Conservation (phyloP, 2,113 vertebrate genomes). For the Muntiacus muntjak region DNA sequence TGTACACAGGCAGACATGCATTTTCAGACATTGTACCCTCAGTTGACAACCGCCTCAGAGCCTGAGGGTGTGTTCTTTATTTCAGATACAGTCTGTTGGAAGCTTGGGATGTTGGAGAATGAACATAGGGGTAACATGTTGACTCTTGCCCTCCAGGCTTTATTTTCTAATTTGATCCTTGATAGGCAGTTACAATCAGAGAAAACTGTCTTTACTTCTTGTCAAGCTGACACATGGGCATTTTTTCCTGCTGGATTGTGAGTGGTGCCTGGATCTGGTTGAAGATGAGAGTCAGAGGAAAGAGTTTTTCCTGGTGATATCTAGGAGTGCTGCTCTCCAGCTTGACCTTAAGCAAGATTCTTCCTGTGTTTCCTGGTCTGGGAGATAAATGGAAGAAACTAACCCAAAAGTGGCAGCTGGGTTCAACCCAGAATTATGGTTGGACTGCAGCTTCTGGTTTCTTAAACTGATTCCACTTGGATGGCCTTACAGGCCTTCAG, state of each 20-base stretch:
- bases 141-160: not conserved
- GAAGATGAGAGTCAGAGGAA: not conserved
- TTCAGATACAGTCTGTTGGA: not conserved
- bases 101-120: not conserved
- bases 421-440: not conserved
- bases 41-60: not conserved
- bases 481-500: not conserved
- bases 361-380: not conserved
- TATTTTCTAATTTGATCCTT: not conserved
- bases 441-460: not conserved
- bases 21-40: not conserved
- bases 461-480: not conserved
- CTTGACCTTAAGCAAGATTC: not conserved
- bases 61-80: not conserved
- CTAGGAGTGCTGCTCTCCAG: not conserved
- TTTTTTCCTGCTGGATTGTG: not conserved
- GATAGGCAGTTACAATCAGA: not conserved
- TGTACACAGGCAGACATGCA: not conserved
- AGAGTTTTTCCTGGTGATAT: not conserved
- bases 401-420: not conserved
- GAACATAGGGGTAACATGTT: not conserved
- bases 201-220: not conserved
- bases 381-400: not conserved
- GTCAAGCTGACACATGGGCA: not conserved
- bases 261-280: not conserved